These are phyloP conservation scores for Epirrhoe alternata DNA, from an alignment of 2,888 invertebrate species.

Conservation along the genomic window DNA sequence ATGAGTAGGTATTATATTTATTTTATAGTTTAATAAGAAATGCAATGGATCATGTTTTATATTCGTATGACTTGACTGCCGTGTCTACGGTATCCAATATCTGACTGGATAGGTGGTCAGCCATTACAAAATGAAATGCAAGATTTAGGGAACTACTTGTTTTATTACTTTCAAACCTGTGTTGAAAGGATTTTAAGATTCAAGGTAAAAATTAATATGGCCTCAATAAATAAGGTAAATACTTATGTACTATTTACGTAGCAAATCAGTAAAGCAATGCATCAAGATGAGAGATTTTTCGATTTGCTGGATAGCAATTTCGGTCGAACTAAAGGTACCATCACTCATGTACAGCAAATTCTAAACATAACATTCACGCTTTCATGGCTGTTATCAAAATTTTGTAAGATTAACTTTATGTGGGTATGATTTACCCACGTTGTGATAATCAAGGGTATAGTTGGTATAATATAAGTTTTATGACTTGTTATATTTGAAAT, in stretches of 20 bases:
- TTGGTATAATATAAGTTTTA: slow-evolving; percentile 29
- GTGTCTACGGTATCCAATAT: not conserved
- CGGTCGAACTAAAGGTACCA: not conserved
- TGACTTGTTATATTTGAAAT: slow-evolving; percentile 23
- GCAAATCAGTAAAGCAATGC: not conserved
- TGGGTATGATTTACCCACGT: slow-evolving; percentile 24
- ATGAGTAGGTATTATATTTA: slow-evolving; percentile 7
- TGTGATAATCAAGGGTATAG: slow-evolving; percentile 35
- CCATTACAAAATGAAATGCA: no score
- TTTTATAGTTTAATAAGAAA: not conserved
- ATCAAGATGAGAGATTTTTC: no score
- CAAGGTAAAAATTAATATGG: no score
- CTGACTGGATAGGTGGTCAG: not conserved
- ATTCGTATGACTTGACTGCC: no score
- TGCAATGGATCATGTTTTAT: not conserved
- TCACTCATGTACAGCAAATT: not conserved
- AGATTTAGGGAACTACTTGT: no score
- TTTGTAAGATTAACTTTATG: slow-evolving; percentile 20
- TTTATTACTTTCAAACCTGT: no score
- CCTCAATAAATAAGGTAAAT: no score
- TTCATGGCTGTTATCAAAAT: slow-evolving; percentile 18
- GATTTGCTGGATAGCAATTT: not conserved
- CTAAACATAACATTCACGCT: not conserved
- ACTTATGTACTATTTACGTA: no score
- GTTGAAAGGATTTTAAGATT: no score